Base-by-base conservation (phyloP, 2,888 invertebrate species). In the Petrolisthes manimaculis region DNA sequence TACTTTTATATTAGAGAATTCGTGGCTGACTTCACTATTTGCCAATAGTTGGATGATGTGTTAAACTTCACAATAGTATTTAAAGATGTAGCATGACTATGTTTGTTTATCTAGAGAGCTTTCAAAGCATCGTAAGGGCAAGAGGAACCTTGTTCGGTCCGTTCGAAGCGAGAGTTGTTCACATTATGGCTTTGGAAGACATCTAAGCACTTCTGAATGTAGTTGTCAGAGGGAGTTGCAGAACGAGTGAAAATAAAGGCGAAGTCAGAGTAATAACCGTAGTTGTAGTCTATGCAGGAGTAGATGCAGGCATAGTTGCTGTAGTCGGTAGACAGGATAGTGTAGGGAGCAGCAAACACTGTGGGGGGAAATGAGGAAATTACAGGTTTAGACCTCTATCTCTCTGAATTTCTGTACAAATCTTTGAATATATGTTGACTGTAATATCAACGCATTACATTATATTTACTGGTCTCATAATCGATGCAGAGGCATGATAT, bases 301-400 rank as follows among this genome's bases (percentile, higher is more conserved):
- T 84, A 77, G 18, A 84, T 18, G 77, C 84, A 84, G 77, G 84
- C 84, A 75, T 75, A 84, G 75, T 75, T 84, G 56, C 12, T 6
- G 61, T 84, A 77, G 77, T 84, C 84, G 4, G 75, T 84, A 3
- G 75, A 75, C 12, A 84, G 56, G 74, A 84, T 75, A 14, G 74
- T 74, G 14, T 55, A 75, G 4, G 84, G 84, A 8, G 84, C 75
- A 12, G 84, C 56, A 5, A 54, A 84, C 14, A 75, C 84, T 84
- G 84, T 14, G 0, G 74, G 54, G 55, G 74, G 21, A 18, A 67
- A 14, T 6, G n/a, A 14, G 8, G 74, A 18, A 37, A 4, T 2
- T 37, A 1, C 37, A 37, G 37, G 37, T 37, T 37, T 37, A 1
- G 37, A 37, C 2, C 37, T 37, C n/a, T n/a, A n/a, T n/a, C 37